These are phyloP conservation scores for Podarcis raffonei DNA, from an alignment of 2,113 vertebrate species.

Conservation along the genomic window DNA sequence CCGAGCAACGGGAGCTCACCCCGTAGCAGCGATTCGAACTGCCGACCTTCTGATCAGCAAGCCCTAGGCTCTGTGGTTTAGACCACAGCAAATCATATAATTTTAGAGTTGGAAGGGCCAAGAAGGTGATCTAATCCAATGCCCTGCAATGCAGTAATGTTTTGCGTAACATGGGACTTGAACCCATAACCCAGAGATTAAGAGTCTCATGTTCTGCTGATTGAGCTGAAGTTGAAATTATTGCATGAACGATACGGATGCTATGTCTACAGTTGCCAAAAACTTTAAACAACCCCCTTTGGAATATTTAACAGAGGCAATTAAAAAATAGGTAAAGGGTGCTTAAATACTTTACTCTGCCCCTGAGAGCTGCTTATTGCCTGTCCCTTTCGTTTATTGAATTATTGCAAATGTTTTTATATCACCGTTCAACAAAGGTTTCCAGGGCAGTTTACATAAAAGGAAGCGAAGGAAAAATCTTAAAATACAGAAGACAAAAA, in stretches of 20 bases:
- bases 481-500: neutral
- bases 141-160: too few species aligned
- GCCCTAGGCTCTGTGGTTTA: too few species aligned
- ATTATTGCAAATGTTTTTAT: neutral
- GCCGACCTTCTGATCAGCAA: too few species aligned
- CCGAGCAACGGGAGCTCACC: too few species aligned
- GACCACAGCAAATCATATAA: too few species aligned
- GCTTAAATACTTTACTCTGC: too few species aligned
- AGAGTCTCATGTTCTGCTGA: too few species aligned
- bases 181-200: too few species aligned
- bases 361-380: neutral
- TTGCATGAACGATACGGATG: neutral
- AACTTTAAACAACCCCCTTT: neutral
- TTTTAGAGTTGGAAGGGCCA: too few species aligned
- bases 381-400: neutral
- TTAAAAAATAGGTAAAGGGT: neutral
- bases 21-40: too few species aligned
- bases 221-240: neutral
- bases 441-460: neutral
- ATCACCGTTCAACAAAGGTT: neutral
- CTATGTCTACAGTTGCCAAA: neutral
- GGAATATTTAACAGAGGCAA: neutral
- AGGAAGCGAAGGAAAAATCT: neutral
- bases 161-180: too few species aligned
- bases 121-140: too few species aligned